Conservation (phyloP, 2,888 invertebrate genomes). For the Monoplex corrugatus region DNA sequence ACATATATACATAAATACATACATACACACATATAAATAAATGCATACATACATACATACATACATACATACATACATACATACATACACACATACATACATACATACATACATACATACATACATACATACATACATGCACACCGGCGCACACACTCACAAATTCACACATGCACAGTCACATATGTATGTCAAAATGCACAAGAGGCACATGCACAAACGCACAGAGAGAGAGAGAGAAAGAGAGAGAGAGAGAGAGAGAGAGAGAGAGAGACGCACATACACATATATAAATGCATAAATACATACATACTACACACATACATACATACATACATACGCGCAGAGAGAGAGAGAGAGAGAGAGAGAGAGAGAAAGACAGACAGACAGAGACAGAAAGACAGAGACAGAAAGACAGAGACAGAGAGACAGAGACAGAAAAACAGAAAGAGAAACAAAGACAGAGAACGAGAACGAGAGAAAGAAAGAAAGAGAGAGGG, state of each 20-base stretch:
- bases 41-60: background rate
- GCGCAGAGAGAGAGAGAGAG: background rate
- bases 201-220: background rate
- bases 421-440: background rate
- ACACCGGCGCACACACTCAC: background rate
- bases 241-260: background rate
- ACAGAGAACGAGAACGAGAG: background rate
- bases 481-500: background rate
- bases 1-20: background rate
- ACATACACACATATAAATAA: background rate
- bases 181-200: background rate
- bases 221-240: background rate
- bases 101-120: background rate
- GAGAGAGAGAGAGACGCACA: background rate
- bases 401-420: background rate
- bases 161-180: background rate
- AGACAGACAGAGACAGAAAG: background rate
- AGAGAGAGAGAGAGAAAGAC: background rate
- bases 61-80: background rate
- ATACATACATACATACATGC: background rate
- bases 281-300: no score
- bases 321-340: no score
- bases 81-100: conserved; percentile 7
- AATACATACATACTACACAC: no score
- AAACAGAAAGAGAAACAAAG: background rate